phyloP scores from a whole-genome alignment of 1,140 invertebrate genomes.

The Solenopsis invicta region DNA sequence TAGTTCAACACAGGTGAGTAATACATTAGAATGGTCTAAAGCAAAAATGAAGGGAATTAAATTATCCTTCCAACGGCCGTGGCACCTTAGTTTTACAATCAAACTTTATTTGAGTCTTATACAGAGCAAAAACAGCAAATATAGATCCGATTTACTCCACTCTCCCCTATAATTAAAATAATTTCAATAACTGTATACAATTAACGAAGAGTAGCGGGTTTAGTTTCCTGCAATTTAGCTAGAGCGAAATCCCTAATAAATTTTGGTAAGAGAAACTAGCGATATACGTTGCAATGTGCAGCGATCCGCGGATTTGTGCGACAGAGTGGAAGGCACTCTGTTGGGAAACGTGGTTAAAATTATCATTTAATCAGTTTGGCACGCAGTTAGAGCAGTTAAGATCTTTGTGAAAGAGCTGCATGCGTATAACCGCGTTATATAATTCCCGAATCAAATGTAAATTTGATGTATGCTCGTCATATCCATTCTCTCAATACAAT shows the following conservation, averaged over 20 bases:
- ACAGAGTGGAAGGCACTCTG: conserved; percentile 16
- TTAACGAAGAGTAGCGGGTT: not conserved
- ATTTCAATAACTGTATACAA: not conserved
- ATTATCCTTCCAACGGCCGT: too few species aligned
- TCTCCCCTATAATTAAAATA: not conserved
- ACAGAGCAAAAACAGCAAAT: too few species aligned
- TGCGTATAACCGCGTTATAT: not conserved
- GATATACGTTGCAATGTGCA: conserved; percentile 6
- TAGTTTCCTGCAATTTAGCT: not conserved
- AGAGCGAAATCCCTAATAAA: not conserved
- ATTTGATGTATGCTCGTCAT: not conserved
- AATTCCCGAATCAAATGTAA: conserved; percentile 11
- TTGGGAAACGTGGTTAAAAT: conserved; percentile 15
- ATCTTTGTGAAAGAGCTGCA: not conserved
- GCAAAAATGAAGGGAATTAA: too few species aligned
- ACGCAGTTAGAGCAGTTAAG: conserved; percentile 19
- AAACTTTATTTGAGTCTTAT: too few species aligned
- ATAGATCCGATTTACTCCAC: too few species aligned
- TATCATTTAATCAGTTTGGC: conserved; percentile 42
- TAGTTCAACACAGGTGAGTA: too few species aligned
- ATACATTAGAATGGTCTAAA: too few species aligned
- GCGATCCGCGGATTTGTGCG: conserved; percentile 21
- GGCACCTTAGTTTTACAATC: too few species aligned
- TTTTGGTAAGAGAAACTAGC: conserved; percentile 1
- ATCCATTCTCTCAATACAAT: not conserved